These are phyloP conservation scores for Pinctada fucata DNA, from an alignment of 2,888 invertebrate species.

Conservation along the genomic window DNA sequence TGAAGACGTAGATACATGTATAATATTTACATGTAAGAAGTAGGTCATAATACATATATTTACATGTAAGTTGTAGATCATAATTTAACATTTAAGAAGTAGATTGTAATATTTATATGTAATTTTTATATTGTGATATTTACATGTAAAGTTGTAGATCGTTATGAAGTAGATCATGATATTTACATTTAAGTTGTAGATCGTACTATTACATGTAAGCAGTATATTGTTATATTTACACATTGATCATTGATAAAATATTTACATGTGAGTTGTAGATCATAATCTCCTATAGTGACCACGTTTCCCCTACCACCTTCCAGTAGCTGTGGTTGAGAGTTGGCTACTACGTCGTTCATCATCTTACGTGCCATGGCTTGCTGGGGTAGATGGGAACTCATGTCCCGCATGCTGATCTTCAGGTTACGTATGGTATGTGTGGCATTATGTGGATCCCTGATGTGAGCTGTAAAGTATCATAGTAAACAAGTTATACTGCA, in stretches of 20 bases:
- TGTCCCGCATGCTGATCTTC: conserved; percentile 88
- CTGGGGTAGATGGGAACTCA: conserved; percentile 88
- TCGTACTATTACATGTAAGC: too few species aligned
- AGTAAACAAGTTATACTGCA: too few species aligned
- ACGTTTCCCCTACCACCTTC: conserved; percentile 69
- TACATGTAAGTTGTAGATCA: too few species aligned
- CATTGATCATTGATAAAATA: not conserved
- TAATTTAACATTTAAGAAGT: too few species aligned
- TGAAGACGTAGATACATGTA: too few species aligned
- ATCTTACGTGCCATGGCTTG: conserved; percentile 89
- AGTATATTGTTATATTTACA: too few species aligned
- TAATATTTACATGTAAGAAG: too few species aligned
- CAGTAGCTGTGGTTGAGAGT: conserved; percentile 76
- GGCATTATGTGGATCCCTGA: conserved; percentile 89
- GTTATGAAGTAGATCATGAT: too few species aligned
- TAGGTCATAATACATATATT: too few species aligned
- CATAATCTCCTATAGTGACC: conserved; percentile 71
- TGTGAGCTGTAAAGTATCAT: conserved; percentile 82
- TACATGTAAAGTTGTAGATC: too few species aligned
- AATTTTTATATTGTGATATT: too few species aligned
- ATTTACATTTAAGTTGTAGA: not conserved
- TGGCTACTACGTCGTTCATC: conserved; percentile 88
- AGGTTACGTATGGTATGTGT: conserved; percentile 86
- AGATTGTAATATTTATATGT: too few species aligned
- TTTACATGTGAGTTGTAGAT: conserved; percentile 73